Evolutionary conservation across 2,113 vertebrate genomes (phyloP), one percentile per base, ranked within the genome.

Genomic region (Bubo blakistoni): DNA sequence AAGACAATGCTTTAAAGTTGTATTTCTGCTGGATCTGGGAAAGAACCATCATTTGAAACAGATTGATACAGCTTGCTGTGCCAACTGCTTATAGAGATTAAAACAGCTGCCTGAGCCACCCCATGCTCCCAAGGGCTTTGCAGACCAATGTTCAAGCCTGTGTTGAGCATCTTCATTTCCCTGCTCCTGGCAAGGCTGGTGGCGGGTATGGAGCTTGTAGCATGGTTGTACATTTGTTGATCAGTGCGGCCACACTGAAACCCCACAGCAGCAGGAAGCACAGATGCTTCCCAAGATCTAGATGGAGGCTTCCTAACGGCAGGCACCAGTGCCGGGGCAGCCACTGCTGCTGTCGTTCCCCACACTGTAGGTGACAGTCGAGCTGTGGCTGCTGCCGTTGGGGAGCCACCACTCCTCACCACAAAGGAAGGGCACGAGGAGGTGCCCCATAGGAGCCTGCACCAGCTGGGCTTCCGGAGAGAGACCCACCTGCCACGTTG

Each of bases 341-440:
- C 44, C 17, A 1, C 11, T 1, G 16, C 19, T 32, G 63, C 44
- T 0, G 1, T 1, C 5, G 2, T 3, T 83, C 54, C 49, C 54
- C 40, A 9, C 1, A 2, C 36, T 7, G 16, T 4, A 10, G 59
- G 25, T 3, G 9, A 36, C 1, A 4, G 47, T 30, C 13, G 0
- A 10, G 2, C 42, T 20, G 29, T 1, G 1, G 51, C n/a, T 5
- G 2, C 36, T 10, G 1, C 1, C 0, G 0, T 1, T 72, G 24
- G 61, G 71, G 17, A 87, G 5, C 57, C 73, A 59, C 13, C 0
- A 0, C 14, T 57, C 38, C 83, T 87, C 34, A 40, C 73, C 44
- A 0, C 92, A 86, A 54, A 36, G 90, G 34, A 93, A 82, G 34
- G 18, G 59, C 67, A 25, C 0, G 2, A 10, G 81, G 30, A 69